Conservation (phyloP, 2,113 vertebrate species). For the Hypanus sabinus region DNA sequence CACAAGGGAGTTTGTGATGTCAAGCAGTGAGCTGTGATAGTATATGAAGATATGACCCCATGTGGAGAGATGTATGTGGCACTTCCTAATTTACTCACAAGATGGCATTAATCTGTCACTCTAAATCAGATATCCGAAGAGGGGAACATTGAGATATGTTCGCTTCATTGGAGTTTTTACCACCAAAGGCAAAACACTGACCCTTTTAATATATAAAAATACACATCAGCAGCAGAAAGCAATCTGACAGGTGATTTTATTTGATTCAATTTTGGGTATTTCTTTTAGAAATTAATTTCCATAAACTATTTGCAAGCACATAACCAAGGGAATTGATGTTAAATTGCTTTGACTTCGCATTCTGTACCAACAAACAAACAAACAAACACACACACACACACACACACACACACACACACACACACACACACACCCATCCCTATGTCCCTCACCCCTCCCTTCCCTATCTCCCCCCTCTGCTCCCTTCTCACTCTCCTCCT, state of each 20-base stretch:
- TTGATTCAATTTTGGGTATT: background rate
- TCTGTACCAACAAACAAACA: background rate
- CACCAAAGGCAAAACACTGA: background rate
- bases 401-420: background rate
- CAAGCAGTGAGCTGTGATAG: background rate
- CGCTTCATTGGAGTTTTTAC: background rate
- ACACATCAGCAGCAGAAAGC: background rate
- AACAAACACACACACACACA: too few species aligned
- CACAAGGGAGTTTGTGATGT: background rate
- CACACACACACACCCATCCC: background rate
- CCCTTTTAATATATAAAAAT: background rate
- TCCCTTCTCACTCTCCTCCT: too few species aligned
- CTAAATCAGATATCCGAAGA: background rate
- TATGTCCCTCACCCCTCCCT: background rate
- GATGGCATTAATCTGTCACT: constrained; percentile 8
- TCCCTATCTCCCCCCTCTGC: background rate
- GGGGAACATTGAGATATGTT: background rate
- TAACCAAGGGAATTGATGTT: background rate
- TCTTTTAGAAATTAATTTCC: constrained; percentile 9
- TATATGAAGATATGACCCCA: background rate
- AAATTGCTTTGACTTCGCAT: background rate
- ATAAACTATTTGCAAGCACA: background rate
- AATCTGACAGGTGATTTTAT: background rate
- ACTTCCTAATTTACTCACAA: constrained; percentile 34
- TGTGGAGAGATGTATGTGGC: background rate